Conservation (phyloP, 2,797 vertebrate species). For the Enteromius unitaeniatus region DNA sequence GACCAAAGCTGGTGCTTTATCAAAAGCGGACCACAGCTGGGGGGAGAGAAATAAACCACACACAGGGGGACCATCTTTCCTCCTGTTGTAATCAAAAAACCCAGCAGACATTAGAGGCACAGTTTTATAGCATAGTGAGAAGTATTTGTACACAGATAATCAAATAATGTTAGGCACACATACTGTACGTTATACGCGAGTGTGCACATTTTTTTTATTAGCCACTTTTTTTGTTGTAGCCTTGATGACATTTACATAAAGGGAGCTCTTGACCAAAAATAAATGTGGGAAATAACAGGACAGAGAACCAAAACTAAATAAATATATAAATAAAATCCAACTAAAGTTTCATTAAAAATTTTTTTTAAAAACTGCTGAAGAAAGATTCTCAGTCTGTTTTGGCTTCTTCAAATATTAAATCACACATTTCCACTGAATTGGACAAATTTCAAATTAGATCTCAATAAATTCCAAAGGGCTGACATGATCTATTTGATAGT, state of each 20-base stretch:
- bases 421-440: not conserved
- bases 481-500: not conserved
- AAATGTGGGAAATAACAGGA: slow-evolving; percentile 8
- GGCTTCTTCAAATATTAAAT: slow-evolving; percentile 21
- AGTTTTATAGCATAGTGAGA: not conserved
- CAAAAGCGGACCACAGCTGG: not conserved
- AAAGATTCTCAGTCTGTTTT: not conserved
- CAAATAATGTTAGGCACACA: not conserved
- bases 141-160: not conserved
- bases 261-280: not conserved
- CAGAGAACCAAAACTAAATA: slow-evolving; percentile 7
- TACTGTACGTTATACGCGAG: not conserved
- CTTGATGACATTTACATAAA: not conserved
- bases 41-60: not conserved
- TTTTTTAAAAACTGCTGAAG: not conserved
- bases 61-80: not conserved
- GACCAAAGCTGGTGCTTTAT: slow-evolving; percentile 8
- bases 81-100: slow-evolving; percentile 20
- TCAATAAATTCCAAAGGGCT: not conserved
- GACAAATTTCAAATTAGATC: not conserved
- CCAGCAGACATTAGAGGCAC: not conserved
- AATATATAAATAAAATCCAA: not conserved
- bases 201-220: not conserved
- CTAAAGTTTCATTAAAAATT: not conserved
- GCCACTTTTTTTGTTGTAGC: not conserved